Base-by-base conservation (phyloP, 2,113 vertebrate genomes). In the Myodes glareolus region DNA sequence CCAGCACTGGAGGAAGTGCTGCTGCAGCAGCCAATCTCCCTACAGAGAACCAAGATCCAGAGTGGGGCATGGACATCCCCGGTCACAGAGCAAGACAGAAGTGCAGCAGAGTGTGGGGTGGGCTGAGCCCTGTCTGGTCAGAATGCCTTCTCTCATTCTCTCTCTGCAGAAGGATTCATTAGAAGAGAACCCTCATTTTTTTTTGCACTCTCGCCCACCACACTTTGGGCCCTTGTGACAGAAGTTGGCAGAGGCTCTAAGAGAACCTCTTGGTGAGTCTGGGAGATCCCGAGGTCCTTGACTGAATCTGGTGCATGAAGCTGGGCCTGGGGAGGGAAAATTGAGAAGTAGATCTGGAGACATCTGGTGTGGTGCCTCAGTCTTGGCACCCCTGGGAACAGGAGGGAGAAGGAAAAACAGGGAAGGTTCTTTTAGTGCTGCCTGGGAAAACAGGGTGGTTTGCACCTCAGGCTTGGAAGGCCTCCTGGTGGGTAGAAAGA, bases 281-380 rank as follows among this genome's bases (percentile, higher is more conserved):
- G 33, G 1, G 42, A 31, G 1, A 3, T 2, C 3, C 3, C n/a
- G 6, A 7, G 33, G 1, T 21, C 6, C 3, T 27, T n/a, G n/a
- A 21, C 50, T 25, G 47, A 45, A 6, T 33, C n/a, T 33, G 3
- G 33, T 16, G 31, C 0, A 0, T 0, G 16, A 19, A n/a, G n/a
- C n/a, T n/a, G n/a, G 9, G 52, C 0, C 0, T 29, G 21, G 13
- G 0, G 8, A 47, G 88, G 29, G 7, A 10, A 27, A 7, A 3
- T 16, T 4, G 6, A 29, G 50, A 45, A 27, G 7, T 11, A 27
- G 3, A 7, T 1, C 39, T 14, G 9, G 13, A 47, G 1, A 42
- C 14, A 12, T 29, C 16, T 27, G 13, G 5, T 27, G 8, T 0
- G 0, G 1, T 16, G 23, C 12, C 33, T 17, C 31, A 14, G 27